Base-by-base conservation (phyloP, 2,888 invertebrate species). In the Phengaris arion region DNA sequence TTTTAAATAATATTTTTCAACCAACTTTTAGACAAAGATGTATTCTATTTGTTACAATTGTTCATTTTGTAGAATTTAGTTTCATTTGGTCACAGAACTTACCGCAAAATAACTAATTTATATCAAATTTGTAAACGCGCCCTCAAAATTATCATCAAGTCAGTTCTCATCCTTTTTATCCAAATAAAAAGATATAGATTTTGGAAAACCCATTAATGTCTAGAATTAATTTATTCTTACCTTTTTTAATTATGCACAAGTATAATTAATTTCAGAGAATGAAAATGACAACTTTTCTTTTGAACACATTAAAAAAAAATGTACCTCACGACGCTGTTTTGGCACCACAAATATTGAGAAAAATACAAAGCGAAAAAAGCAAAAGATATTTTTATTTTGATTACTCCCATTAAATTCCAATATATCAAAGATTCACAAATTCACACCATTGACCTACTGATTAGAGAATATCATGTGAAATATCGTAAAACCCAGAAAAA, bases 401-500 rank as follows among this genome's bases (percentile, higher is more conserved):
- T 2, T 9, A 9, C 12, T 52, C 52, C 13, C 35, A 12, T 22
- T 59, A 59, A 59, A 22, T 10, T 10, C 59, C 9, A 59, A 59
- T 59, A 8, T 35, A 52, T 52, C 9, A 64, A 64, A 64, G 35
- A 64, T 12, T 6, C 64, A 59, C 59, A 13, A 74, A 46, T 59
- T 69, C 35, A 22, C 64, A 35, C 70, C 51, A 22, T 51, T 51
- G 51, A 70, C 6, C 15, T 51, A 70, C 48, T 46, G 51, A 70
- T 54, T 35, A 72, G 15, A 70, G 35, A 35, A 52, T 52, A 52
- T 72, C 15, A 35, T 54, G 72, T 35, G 72, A 72, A 72, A 70
- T 9, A 70, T 64, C 22, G 48, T 48, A 48, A 35, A 52, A 52
- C 12, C 22, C 54, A 35, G 54, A 54, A 72, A 72, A 72, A 72